Evolutionary conservation across 2,113 vertebrate genomes (phyloP).

Genomic region (Otolemur garnettii): DNA sequence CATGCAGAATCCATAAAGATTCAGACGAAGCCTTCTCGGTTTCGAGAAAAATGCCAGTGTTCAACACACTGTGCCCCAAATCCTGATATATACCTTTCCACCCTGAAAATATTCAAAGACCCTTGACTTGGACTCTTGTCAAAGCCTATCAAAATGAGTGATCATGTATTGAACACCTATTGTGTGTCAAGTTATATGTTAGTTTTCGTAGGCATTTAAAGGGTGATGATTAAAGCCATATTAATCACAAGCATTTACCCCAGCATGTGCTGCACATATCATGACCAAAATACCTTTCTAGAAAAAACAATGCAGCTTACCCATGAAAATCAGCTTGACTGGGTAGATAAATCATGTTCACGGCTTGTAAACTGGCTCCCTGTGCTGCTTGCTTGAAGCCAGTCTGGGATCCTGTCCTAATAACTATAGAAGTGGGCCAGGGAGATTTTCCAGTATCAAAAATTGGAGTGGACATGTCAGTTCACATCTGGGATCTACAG

Average conservation of each 20-base stretch:
- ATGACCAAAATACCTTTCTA: not conserved
- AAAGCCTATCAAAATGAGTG: not conserved
- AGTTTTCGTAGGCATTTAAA: not conserved
- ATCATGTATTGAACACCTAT: not conserved
- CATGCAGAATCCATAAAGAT: not conserved
- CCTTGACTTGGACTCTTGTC: not conserved
- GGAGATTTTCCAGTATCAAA: constrained; percentile 17
- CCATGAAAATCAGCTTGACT: not conserved
- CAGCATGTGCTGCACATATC: not conserved
- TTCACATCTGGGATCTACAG: not conserved
- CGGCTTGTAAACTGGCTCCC: not conserved
- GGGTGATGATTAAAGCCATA: not conserved
- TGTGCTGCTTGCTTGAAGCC: not conserved
- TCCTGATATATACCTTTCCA: not conserved
- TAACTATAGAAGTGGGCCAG: not conserved
- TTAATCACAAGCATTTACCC: not conserved
- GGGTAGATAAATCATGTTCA: not conserved
- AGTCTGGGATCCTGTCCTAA: constrained; percentile 27
- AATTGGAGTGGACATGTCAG: not conserved
- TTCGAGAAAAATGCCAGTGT: not conserved
- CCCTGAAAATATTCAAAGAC: not conserved
- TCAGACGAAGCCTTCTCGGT: not conserved
- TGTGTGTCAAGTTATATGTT: not conserved
- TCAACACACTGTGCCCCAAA: not conserved
- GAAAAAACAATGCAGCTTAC: not conserved